Evolutionary conservation across 2,113 vertebrate genomes (phyloP).

Genomic region (Tylochromis polylepis): DNA sequence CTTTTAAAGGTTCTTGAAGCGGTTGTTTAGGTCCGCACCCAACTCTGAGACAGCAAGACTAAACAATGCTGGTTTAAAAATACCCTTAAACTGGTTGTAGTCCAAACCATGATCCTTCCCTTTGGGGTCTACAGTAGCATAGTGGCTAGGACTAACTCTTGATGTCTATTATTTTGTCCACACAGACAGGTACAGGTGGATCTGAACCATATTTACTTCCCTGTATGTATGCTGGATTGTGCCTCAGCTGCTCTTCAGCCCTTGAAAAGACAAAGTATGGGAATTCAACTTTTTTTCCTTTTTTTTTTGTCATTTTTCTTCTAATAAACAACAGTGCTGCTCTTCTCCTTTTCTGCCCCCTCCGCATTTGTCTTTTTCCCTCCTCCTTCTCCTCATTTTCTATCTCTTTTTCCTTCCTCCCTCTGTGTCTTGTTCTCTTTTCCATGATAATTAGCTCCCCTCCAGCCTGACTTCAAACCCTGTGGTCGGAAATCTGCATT

Average conservation of each 20-base stretch:
- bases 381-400: not conserved
- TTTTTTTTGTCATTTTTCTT: not conserved
- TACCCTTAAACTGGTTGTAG: not conserved
- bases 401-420: slow-evolving; percentile 19
- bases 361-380: not conserved
- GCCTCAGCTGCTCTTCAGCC: not conserved
- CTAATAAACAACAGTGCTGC: slow-evolving; percentile 51
- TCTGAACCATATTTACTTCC: not conserved
- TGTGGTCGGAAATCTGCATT: slow-evolving; percentile 73
- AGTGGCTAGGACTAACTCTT: not conserved
- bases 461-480: slow-evolving; percentile 63
- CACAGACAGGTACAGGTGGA: not conserved
- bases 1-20: not conserved
- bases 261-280: not conserved
- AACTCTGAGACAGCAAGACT: not conserved
- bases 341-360: not conserved
- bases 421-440: slow-evolving; percentile 56
- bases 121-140: not conserved
- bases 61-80: not conserved
- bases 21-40: not conserved
- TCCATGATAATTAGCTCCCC: slow-evolving; percentile 72
- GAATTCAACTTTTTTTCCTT: not conserved
- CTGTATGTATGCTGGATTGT: slow-evolving; percentile 2
- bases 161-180: not conserved
- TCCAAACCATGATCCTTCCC: not conserved